Conservation (phyloP, 2,888 invertebrate species). For the Tricholauxania praeusta region DNA sequence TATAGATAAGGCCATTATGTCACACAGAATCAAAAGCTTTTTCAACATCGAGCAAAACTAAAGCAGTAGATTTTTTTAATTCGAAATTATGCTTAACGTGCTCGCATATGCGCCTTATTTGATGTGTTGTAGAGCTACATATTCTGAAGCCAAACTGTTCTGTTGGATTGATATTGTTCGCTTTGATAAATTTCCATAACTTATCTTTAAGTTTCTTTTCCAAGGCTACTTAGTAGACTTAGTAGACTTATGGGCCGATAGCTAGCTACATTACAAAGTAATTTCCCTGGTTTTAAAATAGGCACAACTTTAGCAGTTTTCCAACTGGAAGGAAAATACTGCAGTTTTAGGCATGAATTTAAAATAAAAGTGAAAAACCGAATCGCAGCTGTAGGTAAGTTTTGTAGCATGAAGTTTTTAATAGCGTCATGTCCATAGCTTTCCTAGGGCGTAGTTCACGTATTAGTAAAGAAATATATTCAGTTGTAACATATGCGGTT, state of each 20-base stretch:
- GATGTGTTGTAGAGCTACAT: constrained; percentile 13
- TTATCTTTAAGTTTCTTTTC: constrained; percentile 39
- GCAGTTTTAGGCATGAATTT: constrained; percentile 37
- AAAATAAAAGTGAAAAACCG: constrained; percentile 29
- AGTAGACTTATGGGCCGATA: constrained; percentile 34
- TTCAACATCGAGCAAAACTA: background rate
- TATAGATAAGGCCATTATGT: constrained; percentile 2
- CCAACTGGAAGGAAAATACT: constrained; percentile 35
- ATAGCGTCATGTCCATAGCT: constrained; percentile 23
- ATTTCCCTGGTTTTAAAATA: constrained; percentile 29
- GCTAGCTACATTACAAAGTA: constrained; percentile 16
- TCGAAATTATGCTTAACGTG: background rate
- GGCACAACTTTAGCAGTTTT: constrained; percentile 36
- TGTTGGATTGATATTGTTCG: constrained; percentile 18
- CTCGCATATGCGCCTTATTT: constrained; percentile 12
- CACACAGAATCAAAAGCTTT: constrained; percentile 17
- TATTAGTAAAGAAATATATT: constrained; percentile 6
- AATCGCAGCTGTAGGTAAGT: constrained; percentile 20
- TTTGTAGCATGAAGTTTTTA: constrained; percentile 20
- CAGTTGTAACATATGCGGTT: background rate
- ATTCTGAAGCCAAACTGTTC: constrained; percentile 34
- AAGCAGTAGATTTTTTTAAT: background rate
- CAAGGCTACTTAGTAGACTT: constrained; percentile 24
- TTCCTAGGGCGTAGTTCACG: constrained; percentile 13
- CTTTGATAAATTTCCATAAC: constrained; percentile 18